A percentile compares a stretch with the other conserved stretches of the same genome.
Evolutionary conservation across 2,797 vertebrate species (phyloP).

Genomic region (Cheirogaleus major): DNA sequence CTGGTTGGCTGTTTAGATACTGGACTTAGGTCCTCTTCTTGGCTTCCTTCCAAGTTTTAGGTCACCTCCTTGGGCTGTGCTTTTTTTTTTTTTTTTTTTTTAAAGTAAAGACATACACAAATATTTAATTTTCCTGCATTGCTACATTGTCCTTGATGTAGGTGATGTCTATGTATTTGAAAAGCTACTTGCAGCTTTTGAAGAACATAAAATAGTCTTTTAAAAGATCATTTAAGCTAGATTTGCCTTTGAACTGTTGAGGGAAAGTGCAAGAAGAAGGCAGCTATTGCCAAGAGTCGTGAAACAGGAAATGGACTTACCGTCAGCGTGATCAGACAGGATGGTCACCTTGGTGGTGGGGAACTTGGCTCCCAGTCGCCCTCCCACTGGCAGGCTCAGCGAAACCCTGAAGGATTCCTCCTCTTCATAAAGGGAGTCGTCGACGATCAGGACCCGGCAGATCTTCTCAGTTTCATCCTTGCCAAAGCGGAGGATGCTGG

Average conservation of each 20-base stretch:
- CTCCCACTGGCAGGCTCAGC: conserved; percentile 91
- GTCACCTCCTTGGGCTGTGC: background rate
- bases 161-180: background rate
- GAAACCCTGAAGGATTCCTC: conserved; percentile 92
- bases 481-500: conserved; percentile 90
- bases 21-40: background rate
- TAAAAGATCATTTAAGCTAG: background rate
- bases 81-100: background rate
- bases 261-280: background rate
- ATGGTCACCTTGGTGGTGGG: conserved; percentile 88
- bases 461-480: conserved; percentile 90
- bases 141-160: background rate
- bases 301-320: conserved; percentile 83
- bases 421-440: conserved; percentile 92
- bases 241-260: background rate
- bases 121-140: background rate
- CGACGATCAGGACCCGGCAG: conserved; percentile 91
- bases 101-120: background rate
- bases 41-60: background rate
- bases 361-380: conserved; percentile 88
- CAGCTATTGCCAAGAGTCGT: background rate
- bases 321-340: conserved; percentile 90
- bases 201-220: background rate
- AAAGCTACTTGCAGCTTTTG: background rate
- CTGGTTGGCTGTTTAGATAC: background rate